Evolutionary conservation across 2,113 vertebrate genomes (phyloP).

Genomic region (Eolophus roseicapilla): DNA sequence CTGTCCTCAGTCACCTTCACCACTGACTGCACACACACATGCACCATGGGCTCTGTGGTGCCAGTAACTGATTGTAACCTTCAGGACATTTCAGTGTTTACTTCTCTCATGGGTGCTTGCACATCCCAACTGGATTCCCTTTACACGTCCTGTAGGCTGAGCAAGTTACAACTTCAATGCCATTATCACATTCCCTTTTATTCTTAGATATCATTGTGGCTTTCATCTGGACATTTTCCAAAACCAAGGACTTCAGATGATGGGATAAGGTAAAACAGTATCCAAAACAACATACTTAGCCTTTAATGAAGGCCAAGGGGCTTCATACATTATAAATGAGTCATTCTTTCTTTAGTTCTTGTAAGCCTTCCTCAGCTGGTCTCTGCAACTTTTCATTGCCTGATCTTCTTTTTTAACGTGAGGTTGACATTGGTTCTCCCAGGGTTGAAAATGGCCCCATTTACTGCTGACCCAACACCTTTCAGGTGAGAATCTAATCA

Average conservation of each 20-base stretch:
- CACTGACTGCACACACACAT: background rate
- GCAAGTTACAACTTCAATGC: background rate
- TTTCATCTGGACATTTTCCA: background rate
- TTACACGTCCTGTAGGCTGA: fast-evolving
- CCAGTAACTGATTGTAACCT: background rate
- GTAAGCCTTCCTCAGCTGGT: background rate
- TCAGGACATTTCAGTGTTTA: background rate
- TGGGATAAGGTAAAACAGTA: background rate
- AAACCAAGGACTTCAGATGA: background rate
- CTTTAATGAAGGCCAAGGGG: slow-evolving; percentile 2
- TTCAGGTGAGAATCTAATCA: background rate
- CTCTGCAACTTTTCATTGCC: background rate
- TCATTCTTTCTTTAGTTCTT: background rate
- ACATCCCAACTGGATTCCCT: background rate
- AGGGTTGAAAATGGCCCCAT: background rate
- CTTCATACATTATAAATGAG: slow-evolving; percentile 16
- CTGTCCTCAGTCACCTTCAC: background rate
- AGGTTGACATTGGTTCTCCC: background rate
- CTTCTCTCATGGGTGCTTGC: background rate
- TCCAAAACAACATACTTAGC: background rate
- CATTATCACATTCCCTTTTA: background rate
- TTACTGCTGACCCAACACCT: background rate
- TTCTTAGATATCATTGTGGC: background rate
- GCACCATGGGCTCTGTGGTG: background rate
- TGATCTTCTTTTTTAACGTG: background rate